Conservation (phyloP, 2,888 invertebrate genomes). For the Cheilosia impressa region DNA sequence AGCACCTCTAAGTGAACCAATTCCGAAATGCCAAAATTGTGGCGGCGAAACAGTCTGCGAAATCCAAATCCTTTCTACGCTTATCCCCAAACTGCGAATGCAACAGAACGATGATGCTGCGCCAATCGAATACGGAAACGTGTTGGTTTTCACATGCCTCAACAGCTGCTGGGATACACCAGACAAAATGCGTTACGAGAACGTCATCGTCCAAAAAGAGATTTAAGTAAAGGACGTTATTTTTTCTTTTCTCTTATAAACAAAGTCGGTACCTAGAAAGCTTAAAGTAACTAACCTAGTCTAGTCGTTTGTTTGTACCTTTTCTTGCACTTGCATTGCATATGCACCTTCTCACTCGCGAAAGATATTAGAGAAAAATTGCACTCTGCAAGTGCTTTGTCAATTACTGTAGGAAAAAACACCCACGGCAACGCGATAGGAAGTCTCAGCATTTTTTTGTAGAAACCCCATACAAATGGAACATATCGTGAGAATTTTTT, state of each 20-base stretch:
- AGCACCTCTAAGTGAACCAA: conserved; percentile 86
- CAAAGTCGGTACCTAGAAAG: conserved; percentile 58
- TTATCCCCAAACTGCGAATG: conserved; percentile 89
- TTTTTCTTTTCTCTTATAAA: conserved; percentile 4
- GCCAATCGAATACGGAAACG: conserved; percentile 93
- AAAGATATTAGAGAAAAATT: conserved; percentile 15
- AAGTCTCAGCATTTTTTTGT: conserved; percentile 18
- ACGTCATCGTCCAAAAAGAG: conserved; percentile 91
- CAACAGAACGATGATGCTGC: conserved; percentile 85
- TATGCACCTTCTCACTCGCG: conserved; percentile 32
- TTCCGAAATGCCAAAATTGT: conserved; percentile 87
- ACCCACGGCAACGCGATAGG: background rate
- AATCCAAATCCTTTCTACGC: conserved; percentile 92
- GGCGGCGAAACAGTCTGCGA: conserved; percentile 90
- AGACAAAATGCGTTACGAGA: conserved; percentile 88
- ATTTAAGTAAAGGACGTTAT: conserved; percentile 76
- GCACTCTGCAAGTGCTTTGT: conserved; percentile 62
- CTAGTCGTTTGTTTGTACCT: conserved; percentile 63
- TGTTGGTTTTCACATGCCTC: conserved; percentile 92
- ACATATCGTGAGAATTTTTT: conserved; percentile 51
- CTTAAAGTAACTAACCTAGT: conserved; percentile 63
- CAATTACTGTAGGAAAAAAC: conserved; percentile 48
- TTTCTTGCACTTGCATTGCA: conserved; percentile 32
- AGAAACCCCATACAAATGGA: conserved; percentile 36
- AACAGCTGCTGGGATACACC: conserved; percentile 93